Evolutionary conservation across 2,797 vertebrate species (phyloP).

Genomic region (Mareca strepera): DNA sequence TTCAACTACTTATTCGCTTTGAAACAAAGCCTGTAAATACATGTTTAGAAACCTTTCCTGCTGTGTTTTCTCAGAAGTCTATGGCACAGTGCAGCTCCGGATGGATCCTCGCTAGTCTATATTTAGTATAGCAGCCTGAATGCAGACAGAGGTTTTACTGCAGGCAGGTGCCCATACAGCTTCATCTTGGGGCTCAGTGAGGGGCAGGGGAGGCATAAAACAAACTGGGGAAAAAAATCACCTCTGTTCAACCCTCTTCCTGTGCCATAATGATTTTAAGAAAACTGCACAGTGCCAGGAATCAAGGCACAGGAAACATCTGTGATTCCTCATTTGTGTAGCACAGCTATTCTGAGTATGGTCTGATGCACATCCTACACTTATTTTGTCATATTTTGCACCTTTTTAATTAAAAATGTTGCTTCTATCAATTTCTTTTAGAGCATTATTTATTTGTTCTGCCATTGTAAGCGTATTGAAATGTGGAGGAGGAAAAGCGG

Average conservation of each 20-base stretch:
- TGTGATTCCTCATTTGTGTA: background rate
- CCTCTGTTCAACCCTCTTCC: background rate
- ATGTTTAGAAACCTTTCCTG: rapidly evolving
- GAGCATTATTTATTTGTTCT: background rate
- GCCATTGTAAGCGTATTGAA: background rate
- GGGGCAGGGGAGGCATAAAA: background rate
- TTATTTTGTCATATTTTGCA: background rate
- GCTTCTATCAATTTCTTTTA: background rate
- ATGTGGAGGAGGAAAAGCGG: background rate
- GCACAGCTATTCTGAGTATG: background rate
- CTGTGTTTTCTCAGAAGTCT: background rate
- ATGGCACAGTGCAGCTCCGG: rapidly evolving
- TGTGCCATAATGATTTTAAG: background rate
- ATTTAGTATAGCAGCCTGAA: rapidly evolving
- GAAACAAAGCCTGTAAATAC: background rate
- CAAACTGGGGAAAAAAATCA: background rate
- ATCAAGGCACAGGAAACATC: background rate
- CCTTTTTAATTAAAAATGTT: background rate
- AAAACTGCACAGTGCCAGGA: background rate
- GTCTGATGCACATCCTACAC: background rate
- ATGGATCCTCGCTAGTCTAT: background rate
- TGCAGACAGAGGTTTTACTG: background rate
- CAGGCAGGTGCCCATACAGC: background rate
- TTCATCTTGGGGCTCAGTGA: background rate
- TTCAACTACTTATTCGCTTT: background rate